Base-by-base conservation (phyloP, 2,797 vertebrate genomes). In the Astyanax mexicanus region DNA sequence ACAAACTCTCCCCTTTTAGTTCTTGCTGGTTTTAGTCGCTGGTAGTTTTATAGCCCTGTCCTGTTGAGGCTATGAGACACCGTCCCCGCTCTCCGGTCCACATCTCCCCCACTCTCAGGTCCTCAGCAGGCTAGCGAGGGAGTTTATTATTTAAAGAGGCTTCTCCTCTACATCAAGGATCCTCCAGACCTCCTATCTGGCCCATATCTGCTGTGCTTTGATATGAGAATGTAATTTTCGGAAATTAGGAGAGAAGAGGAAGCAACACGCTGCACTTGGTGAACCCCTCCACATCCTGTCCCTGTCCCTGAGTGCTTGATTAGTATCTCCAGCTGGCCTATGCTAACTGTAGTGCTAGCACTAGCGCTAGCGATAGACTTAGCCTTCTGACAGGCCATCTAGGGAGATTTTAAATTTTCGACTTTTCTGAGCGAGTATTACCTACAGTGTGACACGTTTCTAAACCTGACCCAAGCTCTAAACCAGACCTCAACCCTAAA, bases 371-470 rank as follows among this genome's bases (percentile, higher is more conserved):
- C n/a, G n/a, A n/a, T n/a, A n/a, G n/a, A n/a, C 44, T 61, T 79
- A 85, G 71, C 81, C 80, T 76, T 54, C 74, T 69, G 79, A 86
- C 80, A 84, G 83, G 81, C 80, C 88, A 86, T 89, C 84, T 84
- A 72, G 61, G 80, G 32, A 80, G 81, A 49, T 83, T 81, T 75
- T 84, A 90, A 87, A 87, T 51, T 44, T n/a, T n/a, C n/a, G 29
- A 23, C 38, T 5, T 47, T 51, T 52, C 13, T 12, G 19, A 27
- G 21, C 17, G 35, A 54, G 51, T 0, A 29, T 55, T 65, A 29
- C 17, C 1, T 27, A 6, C n/a, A n/a, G n/a, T n/a, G n/a, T 11
- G 25, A 29, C 25, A 47, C 47, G 11, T 64, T 42, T 47, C n/a
- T 55, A 12, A 52, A 38, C 47, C 47, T 62, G 12, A 42, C 35